A percentile compares a stretch with the other conserved stretches of the same genome.
Conservation (phyloP, 1,140 invertebrate genomes). For the Drosophila hydei region DNA sequence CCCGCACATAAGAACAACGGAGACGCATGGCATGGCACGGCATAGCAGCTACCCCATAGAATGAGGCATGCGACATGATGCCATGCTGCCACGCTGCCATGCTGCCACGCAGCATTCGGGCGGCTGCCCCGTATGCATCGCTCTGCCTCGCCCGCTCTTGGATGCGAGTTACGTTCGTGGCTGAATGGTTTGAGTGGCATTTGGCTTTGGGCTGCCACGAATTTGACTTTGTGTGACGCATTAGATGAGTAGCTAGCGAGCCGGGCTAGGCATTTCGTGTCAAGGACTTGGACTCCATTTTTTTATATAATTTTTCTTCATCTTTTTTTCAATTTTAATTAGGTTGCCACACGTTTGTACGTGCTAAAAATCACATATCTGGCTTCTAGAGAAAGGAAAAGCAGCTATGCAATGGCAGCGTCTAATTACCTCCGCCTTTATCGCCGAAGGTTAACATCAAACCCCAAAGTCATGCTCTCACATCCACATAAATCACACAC, state of each 20-base stretch:
- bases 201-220: constrained; percentile 69
- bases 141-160: constrained; percentile 1
- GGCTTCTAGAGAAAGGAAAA: constrained; percentile 40
- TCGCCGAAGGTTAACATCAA: constrained; percentile 21
- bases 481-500: constrained; percentile 68
- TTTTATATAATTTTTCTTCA: not conserved
- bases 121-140: constrained; percentile 18
- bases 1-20: constrained; percentile 25
- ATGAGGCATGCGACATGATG: constrained; percentile 11
- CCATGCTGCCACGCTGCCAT: constrained; percentile 14
- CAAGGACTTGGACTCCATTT: constrained; percentile 70
- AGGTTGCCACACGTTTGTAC: constrained; percentile 78
- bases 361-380: constrained; percentile 66
- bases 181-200: constrained; percentile 73
- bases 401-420: constrained; percentile 39
- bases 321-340: constrained; percentile 67
- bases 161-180: not conserved
- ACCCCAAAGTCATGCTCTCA: constrained; percentile 16
- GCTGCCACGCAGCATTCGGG: constrained; percentile 6
- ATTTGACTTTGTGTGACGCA: constrained; percentile 76
- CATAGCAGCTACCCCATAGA: not conserved
- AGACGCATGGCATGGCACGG: not conserved
- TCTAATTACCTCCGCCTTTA: constrained; percentile 64
- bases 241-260: constrained; percentile 33
- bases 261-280: constrained; percentile 54